Conservation (phyloP, 2,113 vertebrate species). For the Clarias gariepinus region DNA sequence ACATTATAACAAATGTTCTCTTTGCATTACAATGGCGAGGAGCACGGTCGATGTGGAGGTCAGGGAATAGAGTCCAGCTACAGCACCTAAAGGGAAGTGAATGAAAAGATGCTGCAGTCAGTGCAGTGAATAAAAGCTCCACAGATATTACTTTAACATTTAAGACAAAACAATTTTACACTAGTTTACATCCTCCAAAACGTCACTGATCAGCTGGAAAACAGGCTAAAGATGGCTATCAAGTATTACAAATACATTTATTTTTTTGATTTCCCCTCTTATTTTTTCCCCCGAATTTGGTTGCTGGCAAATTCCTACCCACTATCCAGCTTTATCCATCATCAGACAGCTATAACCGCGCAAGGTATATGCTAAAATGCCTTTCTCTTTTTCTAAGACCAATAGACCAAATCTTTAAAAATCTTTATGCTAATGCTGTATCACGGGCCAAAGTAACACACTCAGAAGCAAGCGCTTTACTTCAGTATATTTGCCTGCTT, state of each 20-base stretch:
- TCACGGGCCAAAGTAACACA: not conserved
- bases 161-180: not conserved
- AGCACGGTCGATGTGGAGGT: conserved; percentile 98
- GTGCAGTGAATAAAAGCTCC: conserved; percentile 6
- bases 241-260: not conserved
- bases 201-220: not conserved
- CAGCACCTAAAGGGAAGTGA: conserved; percentile 37
- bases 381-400: not conserved
- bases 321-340: not conserved
- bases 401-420: not conserved
- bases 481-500: not conserved
- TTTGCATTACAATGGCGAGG: conserved; percentile 99
- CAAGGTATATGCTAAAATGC: not conserved
- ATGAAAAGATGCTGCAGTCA: conserved; percentile 30
- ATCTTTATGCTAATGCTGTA: too few relatives aligned
- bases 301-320: not conserved
- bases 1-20: conserved; percentile 99
- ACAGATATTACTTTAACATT: not conserved
- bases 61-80: conserved; percentile 83
- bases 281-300: not conserved
- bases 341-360: not conserved
- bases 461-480: not conserved
- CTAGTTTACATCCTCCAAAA: not conserved
- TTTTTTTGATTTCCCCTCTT: not conserved
- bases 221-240: not conserved